These are phyloP conservation scores for Drusus annulatus DNA, from an alignment of 1,140 invertebrate genomes.

Conservation along the genomic window DNA sequence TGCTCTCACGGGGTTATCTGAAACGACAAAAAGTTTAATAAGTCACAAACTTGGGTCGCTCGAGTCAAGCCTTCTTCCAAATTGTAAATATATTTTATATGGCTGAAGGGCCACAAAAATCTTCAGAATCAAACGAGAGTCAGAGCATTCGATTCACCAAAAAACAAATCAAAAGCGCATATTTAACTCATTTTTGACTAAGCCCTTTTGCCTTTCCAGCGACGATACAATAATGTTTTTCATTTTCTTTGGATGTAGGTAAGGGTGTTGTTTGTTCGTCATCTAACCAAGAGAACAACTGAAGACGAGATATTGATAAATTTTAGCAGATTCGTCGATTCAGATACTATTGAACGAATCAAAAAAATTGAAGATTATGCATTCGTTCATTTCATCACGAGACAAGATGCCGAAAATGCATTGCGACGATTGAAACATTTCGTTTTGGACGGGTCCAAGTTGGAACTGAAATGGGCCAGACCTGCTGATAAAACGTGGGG, in stretches of 20 bases:
- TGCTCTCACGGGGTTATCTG: too few relatives aligned
- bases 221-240: too few relatives aligned
- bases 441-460: neutral
- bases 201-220: too few relatives aligned
- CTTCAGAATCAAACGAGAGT: too few relatives aligned
- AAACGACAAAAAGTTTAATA: too few relatives aligned
- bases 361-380: neutral
- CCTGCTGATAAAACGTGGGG: neutral
- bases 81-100: too few relatives aligned
- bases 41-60: too few relatives aligned
- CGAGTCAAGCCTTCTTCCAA: too few relatives aligned
- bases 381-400: neutral
- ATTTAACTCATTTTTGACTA: too few relatives aligned
- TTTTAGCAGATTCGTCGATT: neutral
- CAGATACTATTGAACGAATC: neutral
- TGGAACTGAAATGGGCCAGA: conserved; percentile 4
- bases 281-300: neutral
- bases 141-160: too few relatives aligned
- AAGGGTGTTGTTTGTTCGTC: neutral
- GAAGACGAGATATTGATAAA: neutral
- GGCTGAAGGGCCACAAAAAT: too few relatives aligned
- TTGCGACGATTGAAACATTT: neutral
- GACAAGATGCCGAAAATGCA: neutral
- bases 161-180: too few relatives aligned
- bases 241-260: neutral